Evolutionary conservation across 2,797 vertebrate species (phyloP).

Genomic region (Danio choprae): DNA sequence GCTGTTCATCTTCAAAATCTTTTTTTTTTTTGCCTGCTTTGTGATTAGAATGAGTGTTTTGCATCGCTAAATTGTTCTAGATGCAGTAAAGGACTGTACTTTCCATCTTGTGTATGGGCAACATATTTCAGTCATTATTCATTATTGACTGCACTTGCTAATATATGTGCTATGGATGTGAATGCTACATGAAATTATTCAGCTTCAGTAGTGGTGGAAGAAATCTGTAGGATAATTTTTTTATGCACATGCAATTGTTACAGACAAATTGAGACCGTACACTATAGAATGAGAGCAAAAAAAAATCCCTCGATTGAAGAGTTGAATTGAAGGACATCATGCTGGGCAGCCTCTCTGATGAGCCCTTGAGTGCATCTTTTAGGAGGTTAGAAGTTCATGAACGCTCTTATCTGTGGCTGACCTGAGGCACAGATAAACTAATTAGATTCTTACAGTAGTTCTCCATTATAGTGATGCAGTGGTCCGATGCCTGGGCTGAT

Average conservation of each 20-base stretch:
- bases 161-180: background rate
- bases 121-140: background rate
- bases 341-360: background rate
- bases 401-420: constrained; percentile 18
- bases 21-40: too few species aligned
- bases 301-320: background rate
- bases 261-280: background rate
- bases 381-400: constrained; percentile 19
- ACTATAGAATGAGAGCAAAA: background rate
- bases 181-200: background rate
- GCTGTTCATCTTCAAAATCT: too few species aligned
- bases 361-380: background rate
- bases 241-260: constrained; percentile 10
- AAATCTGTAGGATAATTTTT: background rate
- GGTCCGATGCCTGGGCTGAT: background rate
- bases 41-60: too few species aligned
- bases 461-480: background rate
- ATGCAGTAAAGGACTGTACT: too few species aligned
- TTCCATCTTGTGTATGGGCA: too few species aligned
- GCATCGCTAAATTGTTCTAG: too few species aligned
- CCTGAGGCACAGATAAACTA: background rate
- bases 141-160: background rate
- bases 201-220: background rate
- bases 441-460: background rate
- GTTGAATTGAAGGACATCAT: background rate